These are phyloP conservation scores for Plumapathes pennacea DNA, from an alignment of 92 coral and sea anemone species.

Conservation along the genomic window DNA sequence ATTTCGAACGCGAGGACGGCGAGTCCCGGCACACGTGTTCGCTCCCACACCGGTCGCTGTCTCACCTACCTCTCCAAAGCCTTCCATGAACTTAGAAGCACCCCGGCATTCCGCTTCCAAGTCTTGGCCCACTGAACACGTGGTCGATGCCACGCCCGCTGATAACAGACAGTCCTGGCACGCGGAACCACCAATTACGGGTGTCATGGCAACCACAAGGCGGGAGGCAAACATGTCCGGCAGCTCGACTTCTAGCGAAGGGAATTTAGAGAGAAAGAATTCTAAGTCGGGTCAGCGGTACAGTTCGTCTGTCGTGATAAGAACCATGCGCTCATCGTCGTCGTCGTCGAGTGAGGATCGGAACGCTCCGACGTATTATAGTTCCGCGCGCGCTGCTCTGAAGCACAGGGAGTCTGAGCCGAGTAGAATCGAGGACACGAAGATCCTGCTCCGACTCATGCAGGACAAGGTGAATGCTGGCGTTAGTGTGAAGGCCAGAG, in stretches of 20 bases:
- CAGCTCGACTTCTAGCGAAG: conserved; percentile 17
- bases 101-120: conserved; percentile 71
- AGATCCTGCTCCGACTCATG: conserved; percentile 60
- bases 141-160: conserved; percentile 26
- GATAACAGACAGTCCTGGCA: conserved; percentile 80
- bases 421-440: conserved; percentile 73
- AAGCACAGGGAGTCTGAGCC: conserved; percentile 25
- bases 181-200: conserved; percentile 51
- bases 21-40: conserved; percentile 1
- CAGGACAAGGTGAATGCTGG: conserved; percentile 29
- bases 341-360: conserved; percentile 41
- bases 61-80: conserved; percentile 1
- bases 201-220: neutral
- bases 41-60: conserved; percentile 23
- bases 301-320: conserved; percentile 63
- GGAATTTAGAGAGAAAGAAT: conserved; percentile 9
- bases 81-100: conserved; percentile 6
- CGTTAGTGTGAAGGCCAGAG: no score
- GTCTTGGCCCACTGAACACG: conserved; percentile 75
- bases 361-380: conserved; percentile 47
- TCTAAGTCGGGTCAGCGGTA: conserved; percentile 17
- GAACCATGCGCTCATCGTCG: conserved; percentile 40
- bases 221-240: conserved; percentile 5
- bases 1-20: conserved; percentile 55
- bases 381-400: conserved; percentile 39